Evolutionary conservation across 2,113 vertebrate genomes (phyloP), one percentile per base, ranked within the genome.

Genomic region (Synodontis membranacea): DNA sequence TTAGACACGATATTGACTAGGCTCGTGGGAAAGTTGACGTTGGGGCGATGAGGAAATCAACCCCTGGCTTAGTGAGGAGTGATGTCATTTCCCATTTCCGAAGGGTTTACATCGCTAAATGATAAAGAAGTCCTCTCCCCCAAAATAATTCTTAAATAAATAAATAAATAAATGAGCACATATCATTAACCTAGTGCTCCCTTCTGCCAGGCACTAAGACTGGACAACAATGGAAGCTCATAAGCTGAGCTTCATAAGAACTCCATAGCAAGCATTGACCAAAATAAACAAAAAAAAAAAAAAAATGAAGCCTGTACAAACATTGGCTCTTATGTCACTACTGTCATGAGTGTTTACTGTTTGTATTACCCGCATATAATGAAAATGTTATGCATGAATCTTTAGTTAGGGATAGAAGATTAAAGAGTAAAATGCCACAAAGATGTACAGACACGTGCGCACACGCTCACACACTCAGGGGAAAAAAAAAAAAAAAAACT

Each of bases 161-260:
- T 91, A 92, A 95, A 96, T 94, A 94, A 95, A 95, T 93, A 93
- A 95, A 95, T 86, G 83, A 94, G 94, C 90, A 90, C 64, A 90
- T 91, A 89, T 84, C 91, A 86, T 91, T 92, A 88, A 90, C 89
- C 89, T 90, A 87, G 86, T 86, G 89, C 64, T 58, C 90, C 87
- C n/a, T 90, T 92, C 91, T 93, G 91, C 90, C 74, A 82, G 86
- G 79, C 58, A 34, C 28, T 44, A 54, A 56, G 83, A 52, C 34
- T 46, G 78, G 37, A 11, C 64, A 50, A 85, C 84, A 82, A 23
- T 70, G 83, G 78, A 89, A 52, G 37, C 42, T 83, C 48, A 83
- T 52, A 37, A 82, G 31, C 50, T 48, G 42, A 85, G 78, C 31
- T 46, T 46, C 58, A 83, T 46, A 52, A 56, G 46, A 44, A 52